Base-by-base conservation (phyloP, 2,113 vertebrate genomes). In the Clarias magur region DNA sequence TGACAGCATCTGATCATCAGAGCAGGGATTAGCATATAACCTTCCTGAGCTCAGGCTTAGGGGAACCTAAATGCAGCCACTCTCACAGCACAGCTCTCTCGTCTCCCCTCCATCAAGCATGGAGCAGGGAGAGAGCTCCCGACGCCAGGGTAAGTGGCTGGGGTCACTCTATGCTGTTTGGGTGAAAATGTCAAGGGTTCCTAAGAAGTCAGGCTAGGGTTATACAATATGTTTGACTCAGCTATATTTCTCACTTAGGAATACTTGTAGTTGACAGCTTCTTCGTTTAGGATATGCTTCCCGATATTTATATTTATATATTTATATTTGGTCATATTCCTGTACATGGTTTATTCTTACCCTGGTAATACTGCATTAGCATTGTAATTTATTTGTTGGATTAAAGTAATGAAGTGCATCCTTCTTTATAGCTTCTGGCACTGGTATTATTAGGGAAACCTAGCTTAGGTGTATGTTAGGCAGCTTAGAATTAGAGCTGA, bases 401-500 rank as follows among this genome's bases (percentile, higher is more conserved):
- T 83, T 42, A 87, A 82, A 59, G 72, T 81, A 86, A 76, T 85
- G 85, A 65, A 85, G 54, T 73, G 54, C 27, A 87, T 48, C 19
- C 81, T 56, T n/a, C 70, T 19, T 27, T 56, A 75, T 57, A 57
- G 30, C 57, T 86, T 54, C 78, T 57, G 54, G 89, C 86, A 72
- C 90, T 83, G 3, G 88, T 91, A 92, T 80, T 88, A 86, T 34
- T n/a, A 23, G 11, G 34, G 57, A 81, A 81, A 19, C 19, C 17
- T 81, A 60, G 73, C 56, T 85, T 89, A 91, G 70, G 75, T 85
- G 87, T 83, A 88, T 10, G 86, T 89, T 93, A 94, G 93, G 90
- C 92, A 93, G 95, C 93, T 95, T 95, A 95, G 60, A 87, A 89
- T 70, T 78, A 87, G 75, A 73, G 94, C 91, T 96, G 95, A 95